A percentile compares a stretch with the other conserved stretches of the same genome.
phyloP scores from a whole-genome alignment of 2,797 vertebrate genomes.

The Acanthurus tractus region DNA sequence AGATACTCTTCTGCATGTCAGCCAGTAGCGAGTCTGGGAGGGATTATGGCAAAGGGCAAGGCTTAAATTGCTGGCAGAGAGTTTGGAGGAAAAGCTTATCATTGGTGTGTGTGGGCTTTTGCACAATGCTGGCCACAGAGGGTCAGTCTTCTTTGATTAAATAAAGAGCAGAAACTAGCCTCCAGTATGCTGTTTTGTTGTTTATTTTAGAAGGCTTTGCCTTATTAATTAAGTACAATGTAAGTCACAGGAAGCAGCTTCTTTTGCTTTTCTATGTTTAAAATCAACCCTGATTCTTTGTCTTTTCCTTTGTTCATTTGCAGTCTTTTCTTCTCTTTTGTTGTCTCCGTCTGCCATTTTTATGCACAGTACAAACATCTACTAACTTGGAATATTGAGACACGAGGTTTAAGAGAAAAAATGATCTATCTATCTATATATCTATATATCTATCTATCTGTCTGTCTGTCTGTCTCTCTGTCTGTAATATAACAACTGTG shows the following conservation, averaged over 20 bases:
- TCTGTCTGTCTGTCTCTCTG: no score
- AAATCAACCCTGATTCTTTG: background rate
- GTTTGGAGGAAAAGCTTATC: constrained; percentile 60
- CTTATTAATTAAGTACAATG: constrained; percentile 33
- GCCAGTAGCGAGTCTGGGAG: constrained; percentile 52
- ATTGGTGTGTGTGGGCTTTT: constrained; percentile 44
- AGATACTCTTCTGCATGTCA: constrained; percentile 57
- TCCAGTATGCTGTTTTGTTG: constrained; percentile 19
- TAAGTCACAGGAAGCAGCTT: background rate
- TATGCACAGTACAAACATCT: background rate
- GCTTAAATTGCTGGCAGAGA: constrained; percentile 64
- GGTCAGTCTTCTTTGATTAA: constrained; percentile 52
- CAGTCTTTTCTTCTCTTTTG: background rate
- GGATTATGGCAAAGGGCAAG: constrained; percentile 68
- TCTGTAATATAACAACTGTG: no score
- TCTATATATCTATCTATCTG: no score
- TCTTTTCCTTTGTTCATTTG: background rate
- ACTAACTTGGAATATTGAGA: background rate
- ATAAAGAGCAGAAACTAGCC: constrained; percentile 35
- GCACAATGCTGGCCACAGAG: constrained; percentile 47
- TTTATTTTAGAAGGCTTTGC: constrained; percentile 20
- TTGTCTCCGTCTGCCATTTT: background rate
- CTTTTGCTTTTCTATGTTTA: constrained; percentile 10
- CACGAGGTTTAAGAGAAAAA: background rate
- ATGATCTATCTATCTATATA: no score